phyloP scores from a whole-genome alignment of 2,797 vertebrate genomes.

The Myripristis jacobus region DNA sequence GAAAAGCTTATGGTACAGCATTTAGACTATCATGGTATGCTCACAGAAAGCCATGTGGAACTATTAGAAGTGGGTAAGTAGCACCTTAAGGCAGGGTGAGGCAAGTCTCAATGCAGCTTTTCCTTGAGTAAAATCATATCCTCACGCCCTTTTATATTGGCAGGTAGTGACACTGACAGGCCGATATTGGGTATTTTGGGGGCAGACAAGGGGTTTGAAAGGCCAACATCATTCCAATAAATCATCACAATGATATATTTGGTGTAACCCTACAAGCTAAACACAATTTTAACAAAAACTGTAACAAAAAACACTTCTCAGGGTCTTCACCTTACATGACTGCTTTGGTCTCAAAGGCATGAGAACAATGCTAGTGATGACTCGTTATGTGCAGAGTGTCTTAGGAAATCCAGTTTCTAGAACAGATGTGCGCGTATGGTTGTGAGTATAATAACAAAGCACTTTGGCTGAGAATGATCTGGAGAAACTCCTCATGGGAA shows the following conservation, averaged over 20 bases:
- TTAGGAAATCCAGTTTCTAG: neutral
- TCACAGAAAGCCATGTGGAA: neutral
- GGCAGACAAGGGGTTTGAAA: too few species aligned
- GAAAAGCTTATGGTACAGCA: too few species aligned
- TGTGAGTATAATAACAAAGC: neutral
- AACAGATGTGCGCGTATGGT: conserved; percentile 1
- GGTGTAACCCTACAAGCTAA: neutral
- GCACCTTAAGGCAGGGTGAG: neutral
- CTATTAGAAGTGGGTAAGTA: too few species aligned
- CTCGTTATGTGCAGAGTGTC: neutral
- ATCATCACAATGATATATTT: neutral
- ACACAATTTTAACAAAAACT: conserved; percentile 1
- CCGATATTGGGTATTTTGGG: neutral
- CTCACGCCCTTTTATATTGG: conserved; percentile 8
- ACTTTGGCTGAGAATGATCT: neutral
- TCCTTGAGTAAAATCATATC: neutral
- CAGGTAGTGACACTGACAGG: neutral
- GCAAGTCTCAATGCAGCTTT: neutral
- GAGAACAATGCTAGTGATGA: neutral
- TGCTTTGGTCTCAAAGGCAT: conserved; percentile 8
- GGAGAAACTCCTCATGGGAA: neutral
- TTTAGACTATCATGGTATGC: too few species aligned
- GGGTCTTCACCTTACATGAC: neutral
- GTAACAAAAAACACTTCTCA: neutral
- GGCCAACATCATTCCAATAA: neutral